Evolutionary conservation across 1,140 invertebrate genomes (phyloP).

Genomic region (Holotrichia oblita): DNA sequence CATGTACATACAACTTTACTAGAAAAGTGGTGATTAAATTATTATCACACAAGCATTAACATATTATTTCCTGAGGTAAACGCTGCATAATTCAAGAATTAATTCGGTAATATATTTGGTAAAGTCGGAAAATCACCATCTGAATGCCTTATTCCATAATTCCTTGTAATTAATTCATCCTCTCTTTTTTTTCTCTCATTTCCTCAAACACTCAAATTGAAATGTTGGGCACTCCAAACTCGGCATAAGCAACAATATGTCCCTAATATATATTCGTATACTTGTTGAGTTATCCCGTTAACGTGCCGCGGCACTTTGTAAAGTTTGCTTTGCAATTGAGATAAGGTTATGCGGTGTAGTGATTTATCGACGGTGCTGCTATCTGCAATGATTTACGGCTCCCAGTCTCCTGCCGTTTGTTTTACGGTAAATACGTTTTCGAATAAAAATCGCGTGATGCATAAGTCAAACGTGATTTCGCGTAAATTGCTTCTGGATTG

Average conservation of each 20-base stretch:
- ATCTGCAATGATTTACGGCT: constrained; percentile 33
- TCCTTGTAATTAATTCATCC: too few species aligned
- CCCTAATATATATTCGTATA: constrained; percentile 35
- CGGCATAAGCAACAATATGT: constrained; percentile 23
- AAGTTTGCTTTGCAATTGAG: constrained; percentile 53
- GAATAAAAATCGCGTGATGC: constrained; percentile 35
- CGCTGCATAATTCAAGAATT: too few species aligned
- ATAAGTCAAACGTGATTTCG: constrained; percentile 35
- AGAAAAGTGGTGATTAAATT: too few species aligned
- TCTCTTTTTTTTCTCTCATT: too few species aligned
- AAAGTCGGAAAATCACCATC: too few species aligned
- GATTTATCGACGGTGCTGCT: constrained; percentile 33
- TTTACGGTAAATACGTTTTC: constrained; percentile 36
- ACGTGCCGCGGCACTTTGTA: constrained; percentile 38
- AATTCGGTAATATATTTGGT: too few species aligned
- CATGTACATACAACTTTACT: too few species aligned
- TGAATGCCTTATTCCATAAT: too few species aligned
- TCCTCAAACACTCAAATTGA: not conserved
- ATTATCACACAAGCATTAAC: too few species aligned
- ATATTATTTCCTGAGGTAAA: too few species aligned
- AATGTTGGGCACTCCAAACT: not conserved
- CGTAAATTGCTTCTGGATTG: constrained; percentile 36
- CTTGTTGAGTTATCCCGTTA: constrained; percentile 38
- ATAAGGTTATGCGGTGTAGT: constrained; percentile 40
- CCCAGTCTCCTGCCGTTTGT: constrained; percentile 20